A percentile compares a stretch with the other conserved stretches of the same genome.
Conservation (phyloP, 2,797 vertebrate species). For the Pipistrellus pipistrellus region DNA sequence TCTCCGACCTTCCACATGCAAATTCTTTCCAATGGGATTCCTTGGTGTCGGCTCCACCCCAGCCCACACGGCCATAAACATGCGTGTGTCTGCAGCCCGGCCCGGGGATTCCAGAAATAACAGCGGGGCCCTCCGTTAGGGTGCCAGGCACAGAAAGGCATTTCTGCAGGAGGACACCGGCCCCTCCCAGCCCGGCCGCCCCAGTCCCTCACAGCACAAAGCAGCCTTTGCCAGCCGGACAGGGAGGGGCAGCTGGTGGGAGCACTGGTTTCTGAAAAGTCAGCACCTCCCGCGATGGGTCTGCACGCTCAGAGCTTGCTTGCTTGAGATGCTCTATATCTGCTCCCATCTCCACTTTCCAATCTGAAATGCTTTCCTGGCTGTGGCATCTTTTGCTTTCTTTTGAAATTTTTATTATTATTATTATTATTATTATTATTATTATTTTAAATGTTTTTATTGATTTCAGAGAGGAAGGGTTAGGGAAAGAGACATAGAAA, state of each 20-base stretch:
- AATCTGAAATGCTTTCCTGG: conserved; percentile 14
- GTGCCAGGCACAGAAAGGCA: conserved; percentile 57
- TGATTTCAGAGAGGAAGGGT: too few relatives aligned
- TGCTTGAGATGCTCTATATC: conserved; percentile 32
- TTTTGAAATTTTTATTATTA: too few relatives aligned
- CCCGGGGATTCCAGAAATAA: conserved; percentile 83
- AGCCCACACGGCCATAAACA: conserved; percentile 75
- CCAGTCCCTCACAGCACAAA: conserved; percentile 76
- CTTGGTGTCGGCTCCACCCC: conserved; percentile 71
- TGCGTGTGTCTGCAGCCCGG: conserved; percentile 61
- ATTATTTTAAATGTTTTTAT: too few relatives aligned
- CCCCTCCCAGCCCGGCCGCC: conserved; percentile 59
- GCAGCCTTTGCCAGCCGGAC: conserved; percentile 67
- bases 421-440: too few relatives aligned
- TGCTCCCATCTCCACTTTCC: not conserved
- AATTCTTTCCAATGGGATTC: conserved; percentile 80
- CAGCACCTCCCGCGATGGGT: not conserved
- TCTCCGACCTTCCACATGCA: conserved; percentile 74
- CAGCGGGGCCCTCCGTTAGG: conserved; percentile 57
- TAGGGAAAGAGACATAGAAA: too few relatives aligned
- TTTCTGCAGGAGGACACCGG: conserved; percentile 65
- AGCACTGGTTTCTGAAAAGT: conserved; percentile 64
- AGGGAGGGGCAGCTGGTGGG: conserved; percentile 44
- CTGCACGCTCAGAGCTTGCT: not conserved
- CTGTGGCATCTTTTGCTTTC: not conserved